Percentiles rank a stretch among this genome's conserved stretches.
phyloP scores from a whole-genome alignment of 2,797 vertebrate genomes.

The Pangasius sanitwongsei region DNA sequence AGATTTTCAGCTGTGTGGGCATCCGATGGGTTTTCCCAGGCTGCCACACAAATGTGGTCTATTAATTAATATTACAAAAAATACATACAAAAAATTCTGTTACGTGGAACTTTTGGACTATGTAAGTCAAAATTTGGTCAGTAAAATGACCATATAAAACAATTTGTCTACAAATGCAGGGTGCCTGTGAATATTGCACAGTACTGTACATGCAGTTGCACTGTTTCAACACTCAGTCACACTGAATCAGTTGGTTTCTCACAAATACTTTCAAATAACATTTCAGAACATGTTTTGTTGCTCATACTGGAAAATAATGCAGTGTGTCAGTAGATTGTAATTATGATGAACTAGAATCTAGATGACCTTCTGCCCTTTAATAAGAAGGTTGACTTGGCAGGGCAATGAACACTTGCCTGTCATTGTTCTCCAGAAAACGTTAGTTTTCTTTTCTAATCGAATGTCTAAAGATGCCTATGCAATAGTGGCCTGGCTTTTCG shows the following conservation, averaged over 20 bases:
- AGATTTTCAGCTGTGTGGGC: neutral
- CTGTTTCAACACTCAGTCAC: neutral
- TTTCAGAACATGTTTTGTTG: neutral
- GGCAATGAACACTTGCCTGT: neutral
- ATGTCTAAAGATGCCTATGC: conserved; percentile 47
- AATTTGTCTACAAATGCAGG: neutral
- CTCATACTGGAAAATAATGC: neutral
- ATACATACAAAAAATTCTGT: neutral
- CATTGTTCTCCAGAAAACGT: conserved; percentile 16
- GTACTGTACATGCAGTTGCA: neutral
- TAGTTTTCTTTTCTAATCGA: conserved; percentile 19
- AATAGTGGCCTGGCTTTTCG: conserved; percentile 37
- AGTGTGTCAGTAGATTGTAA: neutral
- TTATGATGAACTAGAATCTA: neutral
- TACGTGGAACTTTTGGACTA: neutral
- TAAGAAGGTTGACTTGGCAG: neutral
- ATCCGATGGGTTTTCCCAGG: neutral
- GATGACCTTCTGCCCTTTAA: neutral
- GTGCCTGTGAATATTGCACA: neutral
- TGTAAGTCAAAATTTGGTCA: neutral
- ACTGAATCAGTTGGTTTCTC: neutral
- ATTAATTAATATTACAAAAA: neutral
- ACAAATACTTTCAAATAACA: neutral
- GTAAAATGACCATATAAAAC: neutral
- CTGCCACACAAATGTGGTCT: neutral